phyloP scores from a whole-genome alignment of 2,797 vertebrate species.

The Gymnopithys bicolor region DNA sequence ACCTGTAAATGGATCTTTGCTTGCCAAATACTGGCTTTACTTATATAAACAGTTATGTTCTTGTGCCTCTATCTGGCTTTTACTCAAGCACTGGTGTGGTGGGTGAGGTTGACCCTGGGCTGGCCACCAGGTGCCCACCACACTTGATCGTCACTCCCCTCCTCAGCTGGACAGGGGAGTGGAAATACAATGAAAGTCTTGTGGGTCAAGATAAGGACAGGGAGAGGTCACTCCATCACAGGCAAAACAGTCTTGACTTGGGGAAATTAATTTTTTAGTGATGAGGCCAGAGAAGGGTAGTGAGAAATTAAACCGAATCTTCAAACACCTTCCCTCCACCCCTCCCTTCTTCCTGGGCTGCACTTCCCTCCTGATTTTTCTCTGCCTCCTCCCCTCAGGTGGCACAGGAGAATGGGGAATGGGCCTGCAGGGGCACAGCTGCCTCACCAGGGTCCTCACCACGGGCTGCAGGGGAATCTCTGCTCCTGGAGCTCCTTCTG shows the following conservation, averaged over 20 bases:
- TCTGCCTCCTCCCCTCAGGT: background rate
- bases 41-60: background rate
- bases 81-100: background rate
- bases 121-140: background rate
- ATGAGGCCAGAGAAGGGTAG: background rate
- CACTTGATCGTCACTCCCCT: background rate
- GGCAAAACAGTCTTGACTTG: background rate
- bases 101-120: background rate
- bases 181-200: background rate
- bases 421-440: background rate
- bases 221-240: background rate
- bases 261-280: background rate
- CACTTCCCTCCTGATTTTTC: background rate
- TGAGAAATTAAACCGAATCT: background rate
- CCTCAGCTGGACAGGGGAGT: background rate
- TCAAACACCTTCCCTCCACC: background rate
- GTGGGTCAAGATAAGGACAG: background rate
- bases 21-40: background rate
- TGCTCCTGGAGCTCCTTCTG: too few relatives aligned
- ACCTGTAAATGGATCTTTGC: background rate
- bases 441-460: background rate
- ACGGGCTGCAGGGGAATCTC: background rate
- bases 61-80: background rate
- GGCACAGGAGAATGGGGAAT: background rate
- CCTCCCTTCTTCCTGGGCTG: background rate